Conservation (phyloP, 1,140 invertebrate species). For the Monomorium pharaonis region DNA sequence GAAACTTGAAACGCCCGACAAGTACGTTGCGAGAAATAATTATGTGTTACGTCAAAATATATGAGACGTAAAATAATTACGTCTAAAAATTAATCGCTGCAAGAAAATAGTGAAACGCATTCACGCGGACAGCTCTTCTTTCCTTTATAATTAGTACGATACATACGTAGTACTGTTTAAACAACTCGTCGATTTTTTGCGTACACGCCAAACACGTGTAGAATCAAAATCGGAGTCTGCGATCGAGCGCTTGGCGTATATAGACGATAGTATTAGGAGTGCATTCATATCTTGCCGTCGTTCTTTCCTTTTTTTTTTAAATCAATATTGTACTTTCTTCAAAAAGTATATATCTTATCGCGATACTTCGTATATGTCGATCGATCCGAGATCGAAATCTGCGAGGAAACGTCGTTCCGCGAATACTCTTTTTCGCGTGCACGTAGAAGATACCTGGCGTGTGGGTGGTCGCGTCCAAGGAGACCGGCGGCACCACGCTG, state of each 20-base stretch:
- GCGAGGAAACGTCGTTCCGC: no score
- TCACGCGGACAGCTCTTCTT: neutral
- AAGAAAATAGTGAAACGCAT: neutral
- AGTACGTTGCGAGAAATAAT: neutral
- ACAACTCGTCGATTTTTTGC: neutral
- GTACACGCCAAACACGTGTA: neutral
- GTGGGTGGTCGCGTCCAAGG: slow-evolving; percentile 83
- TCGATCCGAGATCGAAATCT: neutral
- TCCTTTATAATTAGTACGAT: neutral
- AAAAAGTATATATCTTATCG: neutral
- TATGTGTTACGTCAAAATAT: neutral
- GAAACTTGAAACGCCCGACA: neutral
- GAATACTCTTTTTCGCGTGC: neutral
- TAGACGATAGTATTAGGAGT: no score
- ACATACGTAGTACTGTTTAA: neutral
- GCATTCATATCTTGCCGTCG: neutral
- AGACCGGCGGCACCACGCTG: slow-evolving; percentile 76
- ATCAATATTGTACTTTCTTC: neutral
- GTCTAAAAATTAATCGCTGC: neutral
- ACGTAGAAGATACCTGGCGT: slow-evolving; percentile 81
- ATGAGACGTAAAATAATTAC: neutral
- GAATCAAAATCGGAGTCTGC: neutral
- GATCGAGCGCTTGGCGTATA: neutral
- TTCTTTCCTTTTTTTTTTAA: neutral
- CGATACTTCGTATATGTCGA: neutral